A percentile compares a stretch with the other conserved stretches of the same genome.
phyloP scores from a whole-genome alignment of 1,140 invertebrate species.

The Heliconius himera region DNA sequence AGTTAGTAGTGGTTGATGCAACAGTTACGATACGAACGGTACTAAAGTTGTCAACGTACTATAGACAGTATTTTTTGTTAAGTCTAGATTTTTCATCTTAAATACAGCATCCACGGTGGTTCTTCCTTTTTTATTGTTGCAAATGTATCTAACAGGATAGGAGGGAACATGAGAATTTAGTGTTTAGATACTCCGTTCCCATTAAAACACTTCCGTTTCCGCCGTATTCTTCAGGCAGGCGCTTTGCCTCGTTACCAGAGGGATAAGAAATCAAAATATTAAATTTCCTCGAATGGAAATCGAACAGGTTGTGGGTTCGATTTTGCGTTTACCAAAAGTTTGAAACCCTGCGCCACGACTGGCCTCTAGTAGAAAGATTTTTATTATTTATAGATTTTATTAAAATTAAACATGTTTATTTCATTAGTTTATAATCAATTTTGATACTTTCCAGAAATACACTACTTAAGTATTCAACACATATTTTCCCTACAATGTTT shows the following conservation, averaged over 20 bases:
- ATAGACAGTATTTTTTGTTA: conserved; percentile 6
- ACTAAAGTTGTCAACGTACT: conserved; percentile 14
- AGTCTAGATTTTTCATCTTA: not conserved
- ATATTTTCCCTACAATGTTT: not conserved
- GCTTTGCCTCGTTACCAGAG: not conserved
- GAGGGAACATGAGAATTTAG: not conserved
- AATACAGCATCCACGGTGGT: not conserved
- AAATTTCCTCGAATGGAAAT: not conserved
- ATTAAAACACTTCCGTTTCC: not conserved
- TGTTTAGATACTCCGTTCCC: not conserved
- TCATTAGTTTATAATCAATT: not conserved
- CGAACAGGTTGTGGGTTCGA: not conserved
- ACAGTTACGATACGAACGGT: conserved; percentile 10
- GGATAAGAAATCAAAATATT: not conserved
- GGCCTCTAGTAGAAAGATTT: not conserved
- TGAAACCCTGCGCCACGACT: not conserved
- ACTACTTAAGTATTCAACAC: not conserved
- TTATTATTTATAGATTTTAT: not conserved
- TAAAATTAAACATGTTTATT: no score
- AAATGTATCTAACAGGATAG: not conserved
- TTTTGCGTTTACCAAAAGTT: no score
- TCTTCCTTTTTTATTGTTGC: not conserved
- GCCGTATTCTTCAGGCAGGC: not conserved
- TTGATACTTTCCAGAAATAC: not conserved
- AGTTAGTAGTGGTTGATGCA: conserved; percentile 16